These are phyloP conservation scores for Tipula unca DNA, from an alignment of 2,888 invertebrate genomes.

Conservation along the genomic window DNA sequence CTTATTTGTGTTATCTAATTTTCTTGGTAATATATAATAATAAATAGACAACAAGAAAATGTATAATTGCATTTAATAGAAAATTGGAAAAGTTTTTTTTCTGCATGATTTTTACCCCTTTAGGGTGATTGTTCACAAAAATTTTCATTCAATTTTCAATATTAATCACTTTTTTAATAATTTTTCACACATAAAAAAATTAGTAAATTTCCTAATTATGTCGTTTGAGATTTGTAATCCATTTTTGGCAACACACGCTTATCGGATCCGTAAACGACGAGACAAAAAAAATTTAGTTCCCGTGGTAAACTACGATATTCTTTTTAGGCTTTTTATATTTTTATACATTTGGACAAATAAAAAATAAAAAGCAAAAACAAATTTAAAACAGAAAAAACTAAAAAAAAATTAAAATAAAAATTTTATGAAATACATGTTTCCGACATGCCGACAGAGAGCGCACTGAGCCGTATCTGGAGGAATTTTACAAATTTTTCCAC, in stretches of 20 bases:
- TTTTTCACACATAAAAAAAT: neutral
- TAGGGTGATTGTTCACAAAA: neutral
- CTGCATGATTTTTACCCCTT: neutral
- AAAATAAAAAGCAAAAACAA: neutral
- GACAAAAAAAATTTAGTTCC: neutral
- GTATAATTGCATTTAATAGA: neutral
- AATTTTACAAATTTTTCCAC: slow-evolving; percentile 8
- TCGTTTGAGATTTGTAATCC: neutral
- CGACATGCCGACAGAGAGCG: slow-evolving; percentile 18
- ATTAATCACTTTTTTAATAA: neutral
- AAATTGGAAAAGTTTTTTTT: neutral
- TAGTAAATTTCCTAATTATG: neutral
- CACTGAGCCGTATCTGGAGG: slow-evolving; percentile 16
- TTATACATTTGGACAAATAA: neutral
- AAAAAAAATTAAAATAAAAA: neutral
- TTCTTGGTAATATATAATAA: neutral
- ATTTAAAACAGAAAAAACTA: neutral
- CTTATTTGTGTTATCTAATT: slow-evolving; percentile 8
- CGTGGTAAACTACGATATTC: neutral
- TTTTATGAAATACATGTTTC: slow-evolving; percentile 15
- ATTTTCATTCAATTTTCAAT: neutral
- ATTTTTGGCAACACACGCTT: neutral
- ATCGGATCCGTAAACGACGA: neutral
- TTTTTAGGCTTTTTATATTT: neutral
- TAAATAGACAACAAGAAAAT: slow-evolving; percentile 14